A percentile compares a stretch with the other conserved stretches of the same genome.
phyloP scores from a whole-genome alignment of 2,113 vertebrate species.

The Neodon shergylaensis region DNA sequence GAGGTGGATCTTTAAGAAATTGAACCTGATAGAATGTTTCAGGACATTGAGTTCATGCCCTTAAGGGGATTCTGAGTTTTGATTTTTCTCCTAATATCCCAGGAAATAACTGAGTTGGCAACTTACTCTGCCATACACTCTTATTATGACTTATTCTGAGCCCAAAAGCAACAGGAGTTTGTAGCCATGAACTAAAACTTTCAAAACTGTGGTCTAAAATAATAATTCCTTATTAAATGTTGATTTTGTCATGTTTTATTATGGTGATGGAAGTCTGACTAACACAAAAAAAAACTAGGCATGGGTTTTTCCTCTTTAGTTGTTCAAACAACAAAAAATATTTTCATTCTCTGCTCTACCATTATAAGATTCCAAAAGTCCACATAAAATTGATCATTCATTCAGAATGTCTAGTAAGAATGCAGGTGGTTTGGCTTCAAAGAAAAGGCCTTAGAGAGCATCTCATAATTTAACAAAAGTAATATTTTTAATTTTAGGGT shows the following conservation, averaged over 20 bases:
- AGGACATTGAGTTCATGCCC: too few relatives aligned
- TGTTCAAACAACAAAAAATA: conserved; percentile 9
- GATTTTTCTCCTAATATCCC: background rate
- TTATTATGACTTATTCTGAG: too few relatives aligned
- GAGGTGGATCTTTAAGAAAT: background rate
- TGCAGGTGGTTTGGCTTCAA: background rate
- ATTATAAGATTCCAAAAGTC: conserved; percentile 24
- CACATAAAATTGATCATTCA: background rate
- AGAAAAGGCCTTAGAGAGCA: background rate
- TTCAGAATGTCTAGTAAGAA: background rate
- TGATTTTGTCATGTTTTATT: background rate
- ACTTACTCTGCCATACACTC: fast-evolving
- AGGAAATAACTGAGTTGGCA: background rate
- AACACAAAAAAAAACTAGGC: background rate
- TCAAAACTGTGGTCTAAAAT: background rate
- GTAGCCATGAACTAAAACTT: background rate
- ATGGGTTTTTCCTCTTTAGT: background rate
- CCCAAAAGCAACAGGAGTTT: background rate
- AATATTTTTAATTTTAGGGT: background rate
- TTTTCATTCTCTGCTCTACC: background rate
- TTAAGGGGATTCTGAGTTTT: background rate
- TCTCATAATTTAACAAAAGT: background rate
- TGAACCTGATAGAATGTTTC: background rate
- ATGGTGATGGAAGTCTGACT: background rate
- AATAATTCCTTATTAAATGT: background rate